phyloP scores from a whole-genome alignment of 30 jellyfish, hydroid and myxozoan species.

The Hydra vulgaris region DNA sequence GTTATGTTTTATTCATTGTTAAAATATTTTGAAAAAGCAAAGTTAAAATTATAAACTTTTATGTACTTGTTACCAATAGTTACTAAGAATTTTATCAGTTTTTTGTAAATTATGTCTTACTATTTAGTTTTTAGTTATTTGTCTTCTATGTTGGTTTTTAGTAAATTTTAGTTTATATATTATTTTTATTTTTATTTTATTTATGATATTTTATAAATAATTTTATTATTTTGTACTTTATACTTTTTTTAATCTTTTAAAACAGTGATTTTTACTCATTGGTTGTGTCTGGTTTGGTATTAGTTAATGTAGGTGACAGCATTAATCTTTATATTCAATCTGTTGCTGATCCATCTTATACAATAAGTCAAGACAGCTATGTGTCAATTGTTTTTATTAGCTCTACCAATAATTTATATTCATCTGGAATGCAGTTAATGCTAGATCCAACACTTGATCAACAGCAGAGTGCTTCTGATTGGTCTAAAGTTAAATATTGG shows the following conservation, averaged over 20 bases:
- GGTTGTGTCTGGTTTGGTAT: conserved; percentile 61
- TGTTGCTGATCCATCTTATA: conserved; percentile 45
- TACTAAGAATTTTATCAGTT: too few relatives aligned
- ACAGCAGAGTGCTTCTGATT: conserved; percentile 40
- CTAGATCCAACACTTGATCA: conserved; percentile 44
- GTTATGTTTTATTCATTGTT: not conserved
- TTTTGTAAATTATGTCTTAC: too few relatives aligned
- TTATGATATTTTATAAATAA: not conserved
- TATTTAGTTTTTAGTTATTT: too few relatives aligned
- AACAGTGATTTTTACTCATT: conserved; percentile 79
- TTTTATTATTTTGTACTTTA: not conserved
- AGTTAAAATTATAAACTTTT: too few relatives aligned
- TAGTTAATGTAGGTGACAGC: conserved; percentile 42
- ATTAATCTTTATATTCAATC: conserved; percentile 47
- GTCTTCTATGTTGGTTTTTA: too few relatives aligned
- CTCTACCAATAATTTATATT: conserved; percentile 18
- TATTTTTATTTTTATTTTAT: not conserved
- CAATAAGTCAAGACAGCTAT: conserved; percentile 73
- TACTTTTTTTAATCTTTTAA: not conserved
- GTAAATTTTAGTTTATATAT: too few relatives aligned
- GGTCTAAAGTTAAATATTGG: conserved; percentile 59
- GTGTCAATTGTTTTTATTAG: conserved; percentile 40
- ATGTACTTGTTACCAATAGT: too few relatives aligned
- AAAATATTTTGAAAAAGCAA: not conserved
- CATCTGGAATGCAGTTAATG: conserved; percentile 72